These are phyloP conservation scores for Muscina levida DNA, from an alignment of 2,888 invertebrate genomes.

Conservation along the genomic window DNA sequence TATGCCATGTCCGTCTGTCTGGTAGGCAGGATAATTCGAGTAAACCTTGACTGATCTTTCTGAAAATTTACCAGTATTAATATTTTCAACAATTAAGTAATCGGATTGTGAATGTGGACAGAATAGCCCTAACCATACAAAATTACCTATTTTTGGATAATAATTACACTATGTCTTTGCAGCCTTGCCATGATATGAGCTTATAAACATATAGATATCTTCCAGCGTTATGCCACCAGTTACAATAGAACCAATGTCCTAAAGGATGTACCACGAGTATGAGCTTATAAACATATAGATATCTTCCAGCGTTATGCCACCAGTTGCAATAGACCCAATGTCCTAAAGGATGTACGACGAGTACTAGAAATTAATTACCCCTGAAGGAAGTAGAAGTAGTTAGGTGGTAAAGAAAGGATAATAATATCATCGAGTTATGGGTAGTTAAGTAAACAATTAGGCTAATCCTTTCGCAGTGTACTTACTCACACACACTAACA, in stretches of 20 bases:
- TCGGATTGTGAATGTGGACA: too few species aligned
- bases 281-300: slow-evolving; percentile 63
- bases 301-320: slow-evolving; percentile 44
- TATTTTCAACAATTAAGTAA: too few species aligned
- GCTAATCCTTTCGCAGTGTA: slow-evolving; percentile 2
- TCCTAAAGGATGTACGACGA: too few species aligned
- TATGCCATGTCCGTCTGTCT: too few species aligned
- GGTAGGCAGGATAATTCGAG: too few species aligned
- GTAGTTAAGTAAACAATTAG: not conserved
- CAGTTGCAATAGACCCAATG: not conserved
- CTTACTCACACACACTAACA: not conserved
- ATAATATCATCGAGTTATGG: not conserved
- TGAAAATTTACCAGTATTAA: too few species aligned
- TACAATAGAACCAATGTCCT: not conserved
- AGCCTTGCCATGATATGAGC: slow-evolving; percentile 55
- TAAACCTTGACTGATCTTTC: too few species aligned
- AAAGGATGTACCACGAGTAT: too few species aligned
- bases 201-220: slow-evolving; percentile 63
- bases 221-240: slow-evolving; percentile 29
- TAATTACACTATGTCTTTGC: not conserved
- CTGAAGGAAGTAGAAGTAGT: too few species aligned
- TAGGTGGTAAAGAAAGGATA: not conserved
- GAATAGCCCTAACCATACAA: too few species aligned
- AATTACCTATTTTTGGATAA: too few species aligned
- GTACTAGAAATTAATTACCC: too few species aligned